Conservation (phyloP, 2,113 vertebrate species). For the Chaetorhynchus papuensis region DNA sequence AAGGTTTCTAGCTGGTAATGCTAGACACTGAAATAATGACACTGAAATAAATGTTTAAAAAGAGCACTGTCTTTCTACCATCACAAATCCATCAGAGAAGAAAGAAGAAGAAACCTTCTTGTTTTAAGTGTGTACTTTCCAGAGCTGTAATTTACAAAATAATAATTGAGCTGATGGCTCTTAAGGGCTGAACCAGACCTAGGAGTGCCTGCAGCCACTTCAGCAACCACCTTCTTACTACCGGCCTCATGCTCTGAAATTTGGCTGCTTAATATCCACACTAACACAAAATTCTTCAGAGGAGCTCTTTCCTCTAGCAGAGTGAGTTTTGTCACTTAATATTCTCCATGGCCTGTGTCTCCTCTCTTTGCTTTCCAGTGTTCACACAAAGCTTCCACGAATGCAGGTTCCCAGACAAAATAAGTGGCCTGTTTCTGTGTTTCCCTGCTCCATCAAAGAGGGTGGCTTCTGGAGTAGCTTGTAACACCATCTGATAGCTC, state of each 20-base stretch:
- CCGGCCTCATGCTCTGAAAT: background rate
- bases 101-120: background rate
- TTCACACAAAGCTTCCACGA: background rate
- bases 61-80: background rate
- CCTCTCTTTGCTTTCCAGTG: background rate
- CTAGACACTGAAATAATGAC: background rate
- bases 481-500: background rate
- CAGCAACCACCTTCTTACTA: background rate
- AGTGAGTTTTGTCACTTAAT: background rate
- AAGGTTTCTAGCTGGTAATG: background rate
- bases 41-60: background rate
- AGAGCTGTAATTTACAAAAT: background rate
- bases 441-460: background rate
- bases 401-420: background rate
- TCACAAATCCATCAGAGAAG: background rate
- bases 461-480: background rate
- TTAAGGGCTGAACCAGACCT: background rate
- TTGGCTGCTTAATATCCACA: background rate
- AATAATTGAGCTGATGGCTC: background rate
- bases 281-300: background rate
- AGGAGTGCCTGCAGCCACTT: background rate
- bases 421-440: background rate
- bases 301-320: background rate
- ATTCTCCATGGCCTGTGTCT: background rate
- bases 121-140: background rate